phyloP scores from a whole-genome alignment of 2,888 invertebrate genomes.

The Kryphioiulus occultus region DNA sequence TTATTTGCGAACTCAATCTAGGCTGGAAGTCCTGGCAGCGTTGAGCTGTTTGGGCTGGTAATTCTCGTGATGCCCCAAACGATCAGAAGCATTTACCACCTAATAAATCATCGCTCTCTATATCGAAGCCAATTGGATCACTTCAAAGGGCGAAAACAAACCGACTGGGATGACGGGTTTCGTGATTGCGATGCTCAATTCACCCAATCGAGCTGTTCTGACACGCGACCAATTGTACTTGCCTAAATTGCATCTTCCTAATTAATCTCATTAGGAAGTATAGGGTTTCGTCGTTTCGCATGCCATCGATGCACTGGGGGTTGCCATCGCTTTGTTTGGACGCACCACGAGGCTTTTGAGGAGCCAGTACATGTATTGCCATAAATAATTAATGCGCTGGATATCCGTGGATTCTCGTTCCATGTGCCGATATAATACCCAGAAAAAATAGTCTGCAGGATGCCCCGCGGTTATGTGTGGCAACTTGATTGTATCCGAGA shows the following conservation, averaged over 20 bases:
- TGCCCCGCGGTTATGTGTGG: too few relatives aligned
- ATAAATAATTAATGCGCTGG: not conserved
- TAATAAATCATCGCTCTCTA: constrained; percentile 49
- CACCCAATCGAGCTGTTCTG: not conserved
- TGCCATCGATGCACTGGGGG: not conserved
- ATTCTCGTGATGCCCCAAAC: constrained; percentile 37
- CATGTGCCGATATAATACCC: too few relatives aligned
- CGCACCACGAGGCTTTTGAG: not conserved
- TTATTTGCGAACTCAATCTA: not conserved
- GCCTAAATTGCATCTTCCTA: constrained; percentile 49
- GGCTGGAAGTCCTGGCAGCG: not conserved
- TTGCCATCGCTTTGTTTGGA: not conserved
- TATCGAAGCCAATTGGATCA: constrained; percentile 43
- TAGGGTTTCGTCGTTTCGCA: constrained; percentile 8
- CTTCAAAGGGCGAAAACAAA: not conserved
- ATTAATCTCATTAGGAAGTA: constrained; percentile 48
- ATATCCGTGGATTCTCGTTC: too few relatives aligned
- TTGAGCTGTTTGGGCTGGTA: not conserved
- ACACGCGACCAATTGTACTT: constrained; percentile 46
- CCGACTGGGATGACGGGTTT: not conserved
- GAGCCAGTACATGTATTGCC: not conserved
- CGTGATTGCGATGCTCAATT: constrained; percentile 1
- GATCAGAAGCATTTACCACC: constrained; percentile 49
- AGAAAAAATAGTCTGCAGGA: too few relatives aligned
- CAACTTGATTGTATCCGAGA: not conserved